A percentile compares a stretch with the other conserved stretches of the same genome.
Conservation (phyloP, 2,113 vertebrate genomes). For the Tympanuchus pallidicinctus region DNA sequence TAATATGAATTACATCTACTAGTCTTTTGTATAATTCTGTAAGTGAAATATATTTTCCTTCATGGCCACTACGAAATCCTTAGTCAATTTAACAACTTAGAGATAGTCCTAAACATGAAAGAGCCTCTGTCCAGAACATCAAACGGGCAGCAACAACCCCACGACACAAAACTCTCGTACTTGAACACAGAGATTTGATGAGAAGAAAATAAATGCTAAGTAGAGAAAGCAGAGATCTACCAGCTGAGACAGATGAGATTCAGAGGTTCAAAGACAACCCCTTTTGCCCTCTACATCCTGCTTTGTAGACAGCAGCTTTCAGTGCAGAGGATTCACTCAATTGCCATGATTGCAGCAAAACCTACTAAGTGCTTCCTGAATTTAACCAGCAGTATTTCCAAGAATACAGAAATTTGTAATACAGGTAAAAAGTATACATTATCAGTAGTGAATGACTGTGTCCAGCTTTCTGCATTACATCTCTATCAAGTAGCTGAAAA, state of each 20-base stretch:
- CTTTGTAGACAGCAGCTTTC: neutral
- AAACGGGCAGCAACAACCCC: neutral
- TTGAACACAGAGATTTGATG: neutral
- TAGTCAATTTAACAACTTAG: neutral
- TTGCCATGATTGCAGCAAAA: neutral
- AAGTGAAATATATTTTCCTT: accelerated
- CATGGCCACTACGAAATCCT: neutral
- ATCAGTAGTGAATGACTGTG: neutral
- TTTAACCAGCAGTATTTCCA: neutral
- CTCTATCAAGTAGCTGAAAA: neutral
- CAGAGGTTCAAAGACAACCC: neutral
- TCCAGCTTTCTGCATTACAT: neutral
- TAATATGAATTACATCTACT: neutral
- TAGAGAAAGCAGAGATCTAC: neutral
- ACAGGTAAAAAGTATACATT: neutral
- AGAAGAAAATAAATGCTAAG: neutral
- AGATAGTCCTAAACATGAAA: neutral
- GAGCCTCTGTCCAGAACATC: neutral
- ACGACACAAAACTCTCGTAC: neutral
- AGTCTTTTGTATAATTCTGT: neutral
- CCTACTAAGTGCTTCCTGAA: accelerated
- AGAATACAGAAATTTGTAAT: neutral
- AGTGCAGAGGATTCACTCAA: neutral
- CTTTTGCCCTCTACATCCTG: neutral
- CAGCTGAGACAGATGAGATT: neutral